Evolutionary conservation across 2,797 vertebrate genomes (phyloP), one percentile per base, ranked within the genome.

Genomic region (Borostomias antarcticus): DNA sequence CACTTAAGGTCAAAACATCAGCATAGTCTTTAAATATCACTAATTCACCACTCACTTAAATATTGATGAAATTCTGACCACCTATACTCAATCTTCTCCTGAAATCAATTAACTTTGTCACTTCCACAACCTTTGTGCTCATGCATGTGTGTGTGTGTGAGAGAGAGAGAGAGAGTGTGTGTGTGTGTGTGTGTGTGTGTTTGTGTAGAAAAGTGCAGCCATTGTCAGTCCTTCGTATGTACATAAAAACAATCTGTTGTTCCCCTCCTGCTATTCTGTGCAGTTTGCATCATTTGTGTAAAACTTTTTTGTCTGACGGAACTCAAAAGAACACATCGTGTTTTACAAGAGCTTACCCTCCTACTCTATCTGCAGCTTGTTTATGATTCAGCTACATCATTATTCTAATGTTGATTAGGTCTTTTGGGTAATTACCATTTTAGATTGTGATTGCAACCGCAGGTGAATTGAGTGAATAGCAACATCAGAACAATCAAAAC

Each of bases 371-470:
- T 73, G 78, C 79, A 74, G 73, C 82, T 70, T 81, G 79, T 80
- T 76, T 75, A 80, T 82, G 78, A 85, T 81, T 72, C 83, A 86
- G 87, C 81, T 74, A 74, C 81, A 76, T 84, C 85, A 88, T 87
- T 86, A 89, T 86, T 88, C 73, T 83, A 86, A 90, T 87, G 85
- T 81, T 88, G 85, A 89, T 89, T 79, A 82, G 83, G 82, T 71
- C 86, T 83, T 85, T 73, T 69, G 85, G 87, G 86, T 89, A 82
- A 90, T 91, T 89, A 89, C 21, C 85, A 78, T 81, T 88, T 89
- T 85, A 88, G 83, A 90, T 85, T 86, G 85, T 77, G 54, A 85
- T 74, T 66, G 67, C 79, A 78, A 75, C 76, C 69, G 76, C 86
- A 86, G 82, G 82, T 86, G 82, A 88, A 79, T 64, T 80, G 58